Evolutionary conservation across 2,888 invertebrate genomes (phyloP).

Genomic region (Onthophagus sagittarius): DNA sequence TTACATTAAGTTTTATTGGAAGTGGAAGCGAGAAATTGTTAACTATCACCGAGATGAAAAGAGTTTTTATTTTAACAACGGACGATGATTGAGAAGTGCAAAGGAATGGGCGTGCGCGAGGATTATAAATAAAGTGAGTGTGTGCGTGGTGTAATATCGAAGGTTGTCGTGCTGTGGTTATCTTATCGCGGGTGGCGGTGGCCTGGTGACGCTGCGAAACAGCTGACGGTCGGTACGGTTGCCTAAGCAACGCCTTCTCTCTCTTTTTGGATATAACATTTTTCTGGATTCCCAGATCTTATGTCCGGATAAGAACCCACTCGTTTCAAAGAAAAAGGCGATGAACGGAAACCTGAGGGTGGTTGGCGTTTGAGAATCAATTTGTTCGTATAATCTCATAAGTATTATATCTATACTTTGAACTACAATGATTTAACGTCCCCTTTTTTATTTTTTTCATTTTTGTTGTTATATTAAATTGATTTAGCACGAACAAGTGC

Average conservation of each 20-base stretch:
- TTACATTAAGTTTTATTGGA: not conserved
- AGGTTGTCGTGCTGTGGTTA: not conserved
- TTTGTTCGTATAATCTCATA: not conserved
- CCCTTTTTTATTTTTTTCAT: not conserved
- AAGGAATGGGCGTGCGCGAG: not conserved
- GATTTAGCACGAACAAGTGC: not conserved
- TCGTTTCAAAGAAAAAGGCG: no score
- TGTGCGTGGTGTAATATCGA: not conserved
- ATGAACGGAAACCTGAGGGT: not conserved
- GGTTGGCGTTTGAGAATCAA: not conserved
- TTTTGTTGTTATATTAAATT: not conserved
- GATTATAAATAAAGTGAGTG: not conserved
- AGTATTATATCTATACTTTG: not conserved
- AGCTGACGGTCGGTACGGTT: not conserved
- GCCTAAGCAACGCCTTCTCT: not conserved
- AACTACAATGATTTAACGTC: not conserved
- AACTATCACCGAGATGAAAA: no score
- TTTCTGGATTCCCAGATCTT: not conserved
- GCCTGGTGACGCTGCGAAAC: not conserved
- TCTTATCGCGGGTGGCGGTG: not conserved
- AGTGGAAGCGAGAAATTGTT: no score
- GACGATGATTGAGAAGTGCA: not conserved
- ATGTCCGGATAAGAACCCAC: not conserved
- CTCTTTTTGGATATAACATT: not conserved
- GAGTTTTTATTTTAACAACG: no score